phyloP scores from a whole-genome alignment of 2,113 vertebrate species.

The Castor canadensis region DNA sequence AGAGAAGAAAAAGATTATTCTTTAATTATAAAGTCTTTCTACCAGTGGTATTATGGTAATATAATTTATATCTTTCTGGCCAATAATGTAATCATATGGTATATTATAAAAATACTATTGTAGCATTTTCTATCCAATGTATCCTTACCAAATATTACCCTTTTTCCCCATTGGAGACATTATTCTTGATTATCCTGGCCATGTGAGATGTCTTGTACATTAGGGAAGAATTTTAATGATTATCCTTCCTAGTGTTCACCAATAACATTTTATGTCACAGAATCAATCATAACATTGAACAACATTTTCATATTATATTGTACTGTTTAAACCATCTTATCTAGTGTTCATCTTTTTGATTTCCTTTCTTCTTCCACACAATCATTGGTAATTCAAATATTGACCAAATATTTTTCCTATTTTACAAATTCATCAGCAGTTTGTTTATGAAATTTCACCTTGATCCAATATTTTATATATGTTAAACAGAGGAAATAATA shows the following conservation, averaged over 20 bases:
- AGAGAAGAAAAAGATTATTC: conserved; percentile 35
- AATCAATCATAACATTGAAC: not conserved
- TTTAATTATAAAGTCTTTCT: not conserved
- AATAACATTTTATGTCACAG: not conserved
- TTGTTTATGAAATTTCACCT: not conserved
- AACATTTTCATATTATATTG: not conserved
- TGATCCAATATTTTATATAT: not conserved
- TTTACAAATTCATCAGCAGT: not conserved
- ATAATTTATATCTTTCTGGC: not conserved
- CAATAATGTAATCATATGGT: not conserved
- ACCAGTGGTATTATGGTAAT: not conserved
- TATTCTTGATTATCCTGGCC: not conserved
- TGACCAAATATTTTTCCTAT: not conserved
- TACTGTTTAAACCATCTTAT: not conserved
- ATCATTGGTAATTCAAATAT: not conserved
- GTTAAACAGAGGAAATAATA: not conserved
- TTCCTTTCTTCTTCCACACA: not conserved
- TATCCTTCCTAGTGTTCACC: not conserved
- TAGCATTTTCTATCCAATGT: not conserved
- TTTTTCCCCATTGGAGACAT: too few relatives aligned
- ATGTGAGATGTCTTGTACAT: not conserved
- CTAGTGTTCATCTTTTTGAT: not conserved
- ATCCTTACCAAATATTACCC: not conserved
- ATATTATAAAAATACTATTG: not conserved
- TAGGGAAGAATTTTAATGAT: not conserved